Evolutionary conservation across 2,888 invertebrate species (phyloP), one percentile per base, ranked within the genome.

Genomic region (Amblyjoppa proteus): DNA sequence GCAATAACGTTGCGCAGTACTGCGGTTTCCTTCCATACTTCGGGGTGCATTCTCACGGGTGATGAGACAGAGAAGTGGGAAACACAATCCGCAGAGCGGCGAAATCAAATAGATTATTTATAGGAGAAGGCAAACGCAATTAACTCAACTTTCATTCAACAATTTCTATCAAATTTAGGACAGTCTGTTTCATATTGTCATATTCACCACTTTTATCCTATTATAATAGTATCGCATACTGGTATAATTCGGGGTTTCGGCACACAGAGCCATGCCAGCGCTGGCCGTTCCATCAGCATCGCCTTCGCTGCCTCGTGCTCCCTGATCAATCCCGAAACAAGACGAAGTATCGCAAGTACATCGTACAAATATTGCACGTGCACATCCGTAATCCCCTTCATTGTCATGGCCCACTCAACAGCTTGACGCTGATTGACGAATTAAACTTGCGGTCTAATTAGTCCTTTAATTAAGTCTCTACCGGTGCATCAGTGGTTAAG

Each of bases 381-480:
- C 56, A 9, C 20, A 4, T 25, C 31, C 2, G 75, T 34, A 13
- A 66, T 38, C 25, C 16, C 4, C 51, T 1, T 38, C n/a, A 49
- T 34, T 49, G 34, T 51, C 34, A 64, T 45, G 64, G 49, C 51
- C 34, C 34, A 53, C 34, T 76, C 20, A 38, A 51, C 20, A 20
- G n/a, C 7, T 16, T 51, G 53, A 77, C 41, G 77, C 38, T 77
- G 68, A 77, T 68, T 56, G 68, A 56, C 34, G 41, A 81, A 81
- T 84, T 69, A 49, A 53, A 16, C 64, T 53, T 16, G 64, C 20
- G 74, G 51, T 20, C 64, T 74, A 81, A 81, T 84, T 68, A 78
- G 53, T 53, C 73, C 68, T 68, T 70, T 77, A 53, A 81, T 81
- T 84, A 84, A 81, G 61, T 84, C 41, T 74, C 84, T n/a, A 9